These are phyloP conservation scores for Cherax destructor DNA, from an alignment of 1,140 invertebrate species.

Conservation along the genomic window DNA sequence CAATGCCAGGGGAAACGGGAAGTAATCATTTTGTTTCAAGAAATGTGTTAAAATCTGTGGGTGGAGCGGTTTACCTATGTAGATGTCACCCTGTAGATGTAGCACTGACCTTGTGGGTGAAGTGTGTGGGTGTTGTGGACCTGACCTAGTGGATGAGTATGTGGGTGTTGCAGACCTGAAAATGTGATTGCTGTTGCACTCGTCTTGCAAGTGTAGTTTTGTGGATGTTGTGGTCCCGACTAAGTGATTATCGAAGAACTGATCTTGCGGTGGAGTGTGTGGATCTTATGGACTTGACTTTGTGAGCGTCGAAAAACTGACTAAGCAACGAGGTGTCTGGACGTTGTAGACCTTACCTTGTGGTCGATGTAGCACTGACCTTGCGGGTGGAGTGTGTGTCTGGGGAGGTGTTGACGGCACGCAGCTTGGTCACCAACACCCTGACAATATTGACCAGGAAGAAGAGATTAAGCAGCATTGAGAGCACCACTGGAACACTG, in stretches of 20 bases:
- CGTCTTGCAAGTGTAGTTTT: neutral
- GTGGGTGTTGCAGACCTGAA: neutral
- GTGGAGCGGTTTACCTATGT: no score
- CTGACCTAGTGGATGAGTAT: no score
- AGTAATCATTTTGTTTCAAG: no score
- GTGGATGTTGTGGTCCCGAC: neutral
- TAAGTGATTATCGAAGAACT: neutral
- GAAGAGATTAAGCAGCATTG: slow-evolving; percentile 88
- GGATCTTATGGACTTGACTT: neutral
- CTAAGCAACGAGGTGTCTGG: no score
- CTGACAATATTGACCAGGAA: slow-evolving; percentile 96
- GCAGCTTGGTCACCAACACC: slow-evolving; percentile 90
- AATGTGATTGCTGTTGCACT: neutral
- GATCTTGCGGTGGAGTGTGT: neutral
- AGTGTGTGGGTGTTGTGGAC: neutral
- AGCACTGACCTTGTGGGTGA: neutral
- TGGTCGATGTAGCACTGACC: slow-evolving; percentile 10
- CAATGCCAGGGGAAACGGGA: no score
- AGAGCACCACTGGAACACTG: slow-evolving; percentile 86
- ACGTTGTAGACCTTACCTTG: neutral
- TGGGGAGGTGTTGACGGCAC: slow-evolving; percentile 63
- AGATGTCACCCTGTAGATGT: no score
- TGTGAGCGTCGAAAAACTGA: neutral
- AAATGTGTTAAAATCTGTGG: no score
- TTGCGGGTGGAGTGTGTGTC: slow-evolving; percentile 67